A percentile compares a stretch with the other conserved stretches of the same genome.
These are phyloP conservation scores for Chauna torquata DNA, from an alignment of 2,113 vertebrate genomes.

Conservation along the genomic window DNA sequence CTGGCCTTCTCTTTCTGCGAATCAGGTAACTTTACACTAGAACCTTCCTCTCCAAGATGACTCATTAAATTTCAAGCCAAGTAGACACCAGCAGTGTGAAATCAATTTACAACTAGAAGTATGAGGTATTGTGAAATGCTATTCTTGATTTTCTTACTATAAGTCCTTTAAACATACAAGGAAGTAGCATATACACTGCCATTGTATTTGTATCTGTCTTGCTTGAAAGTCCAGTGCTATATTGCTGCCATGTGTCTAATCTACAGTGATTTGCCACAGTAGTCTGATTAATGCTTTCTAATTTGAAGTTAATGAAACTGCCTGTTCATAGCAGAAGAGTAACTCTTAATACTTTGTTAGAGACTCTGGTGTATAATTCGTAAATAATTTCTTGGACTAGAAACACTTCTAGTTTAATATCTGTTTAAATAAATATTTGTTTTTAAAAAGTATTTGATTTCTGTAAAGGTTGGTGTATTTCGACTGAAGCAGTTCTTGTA, in stretches of 20 bases:
- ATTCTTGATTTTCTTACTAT: background rate
- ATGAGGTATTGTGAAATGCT: background rate
- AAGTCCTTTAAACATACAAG: background rate
- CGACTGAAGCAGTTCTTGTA: background rate
- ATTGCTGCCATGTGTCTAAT: background rate
- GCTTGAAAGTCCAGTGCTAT: background rate
- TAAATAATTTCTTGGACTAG: background rate
- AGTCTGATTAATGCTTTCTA: background rate
- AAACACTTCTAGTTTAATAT: background rate
- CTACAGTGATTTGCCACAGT: background rate
- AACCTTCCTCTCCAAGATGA: background rate
- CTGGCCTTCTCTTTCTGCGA: background rate
- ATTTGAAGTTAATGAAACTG: background rate
- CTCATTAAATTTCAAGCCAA: background rate
- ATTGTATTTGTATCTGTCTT: background rate
- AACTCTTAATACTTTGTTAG: background rate
- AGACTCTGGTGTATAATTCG: background rate
- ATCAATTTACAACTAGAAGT: background rate
- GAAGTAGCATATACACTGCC: background rate
- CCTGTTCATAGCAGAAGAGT: background rate
- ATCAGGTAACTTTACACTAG: background rate
- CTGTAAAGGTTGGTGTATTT: background rate
- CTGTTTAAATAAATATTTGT: background rate
- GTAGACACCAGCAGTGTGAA: background rate
- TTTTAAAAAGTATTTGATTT: background rate